Evolutionary conservation across 2,888 invertebrate genomes (phyloP).

Genomic region (Hartigia nigra): DNA sequence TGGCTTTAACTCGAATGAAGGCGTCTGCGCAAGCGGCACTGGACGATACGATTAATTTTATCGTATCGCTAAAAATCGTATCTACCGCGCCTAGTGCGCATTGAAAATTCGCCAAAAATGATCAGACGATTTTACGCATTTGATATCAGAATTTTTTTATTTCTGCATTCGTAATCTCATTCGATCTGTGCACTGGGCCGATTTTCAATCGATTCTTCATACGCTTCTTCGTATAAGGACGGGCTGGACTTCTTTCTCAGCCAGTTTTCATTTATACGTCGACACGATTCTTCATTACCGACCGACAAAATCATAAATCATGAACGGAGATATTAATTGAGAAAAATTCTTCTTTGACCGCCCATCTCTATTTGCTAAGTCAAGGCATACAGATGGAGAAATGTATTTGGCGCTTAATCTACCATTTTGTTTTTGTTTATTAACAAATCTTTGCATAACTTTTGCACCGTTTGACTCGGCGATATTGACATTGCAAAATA

Average conservation of each 20-base stretch:
- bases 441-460: neutral
- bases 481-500: too few relatives aligned
- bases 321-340: constrained; percentile 20
- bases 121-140: too few relatives aligned
- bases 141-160: too few relatives aligned
- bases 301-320: constrained; percentile 13
- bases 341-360: constrained; percentile 18
- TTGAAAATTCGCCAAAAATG: too few relatives aligned
- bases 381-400: too few relatives aligned
- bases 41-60: too few relatives aligned
- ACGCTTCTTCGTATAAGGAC: neutral
- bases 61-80: too few relatives aligned
- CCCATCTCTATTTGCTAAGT: neutral
- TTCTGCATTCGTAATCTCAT: too few relatives aligned
- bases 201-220: constrained; percentile 18
- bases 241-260: neutral
- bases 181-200: neutral
- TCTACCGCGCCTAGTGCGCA: too few relatives aligned
- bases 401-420: neutral
- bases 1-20: too few relatives aligned
- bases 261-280: constrained; percentile 23
- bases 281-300: constrained; percentile 24
- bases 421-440: constrained; percentile 16
- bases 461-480: constrained; percentile 5
- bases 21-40: too few relatives aligned